Conservation (phyloP, 1,140 invertebrate genomes). For the Ips nitidus region DNA sequence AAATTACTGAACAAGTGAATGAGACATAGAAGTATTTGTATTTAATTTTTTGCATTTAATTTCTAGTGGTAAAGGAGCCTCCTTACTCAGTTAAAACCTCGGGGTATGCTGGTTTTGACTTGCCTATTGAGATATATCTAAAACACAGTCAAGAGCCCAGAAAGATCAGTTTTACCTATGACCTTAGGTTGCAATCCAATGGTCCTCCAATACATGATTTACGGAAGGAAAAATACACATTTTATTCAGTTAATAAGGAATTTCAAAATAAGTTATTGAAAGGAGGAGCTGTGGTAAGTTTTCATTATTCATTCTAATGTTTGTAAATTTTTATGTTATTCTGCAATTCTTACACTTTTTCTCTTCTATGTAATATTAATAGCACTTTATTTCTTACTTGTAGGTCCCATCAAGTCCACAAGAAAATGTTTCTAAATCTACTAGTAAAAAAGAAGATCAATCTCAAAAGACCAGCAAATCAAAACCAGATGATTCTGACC, state of each 20-base stretch:
- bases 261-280: conserved; percentile 72
- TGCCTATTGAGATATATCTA: conserved; percentile 89
- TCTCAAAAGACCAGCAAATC: too few species aligned
- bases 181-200: conserved; percentile 76
- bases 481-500: too few species aligned
- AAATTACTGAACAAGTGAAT: too few species aligned
- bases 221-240: conserved; percentile 74
- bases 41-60: neutral
- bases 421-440: too few species aligned
- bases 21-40: too few species aligned
- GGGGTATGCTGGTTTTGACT: conserved; percentile 90
- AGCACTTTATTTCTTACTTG: too few species aligned
- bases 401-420: too few species aligned
- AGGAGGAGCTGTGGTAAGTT: conserved; percentile 61
- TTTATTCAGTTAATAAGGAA: conserved; percentile 80
- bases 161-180: conserved; percentile 81
- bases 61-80: conserved; percentile 82
- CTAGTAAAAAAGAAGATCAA: too few species aligned
- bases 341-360: too few species aligned
- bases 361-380: too few species aligned
- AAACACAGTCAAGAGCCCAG: conserved; percentile 90
- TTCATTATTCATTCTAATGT: neutral
- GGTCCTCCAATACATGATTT: conserved; percentile 69
- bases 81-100: conserved; percentile 90
- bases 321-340: too few species aligned